phyloP scores from a whole-genome alignment of 2,888 invertebrate species.

The Hofmannophila pseudospretella region DNA sequence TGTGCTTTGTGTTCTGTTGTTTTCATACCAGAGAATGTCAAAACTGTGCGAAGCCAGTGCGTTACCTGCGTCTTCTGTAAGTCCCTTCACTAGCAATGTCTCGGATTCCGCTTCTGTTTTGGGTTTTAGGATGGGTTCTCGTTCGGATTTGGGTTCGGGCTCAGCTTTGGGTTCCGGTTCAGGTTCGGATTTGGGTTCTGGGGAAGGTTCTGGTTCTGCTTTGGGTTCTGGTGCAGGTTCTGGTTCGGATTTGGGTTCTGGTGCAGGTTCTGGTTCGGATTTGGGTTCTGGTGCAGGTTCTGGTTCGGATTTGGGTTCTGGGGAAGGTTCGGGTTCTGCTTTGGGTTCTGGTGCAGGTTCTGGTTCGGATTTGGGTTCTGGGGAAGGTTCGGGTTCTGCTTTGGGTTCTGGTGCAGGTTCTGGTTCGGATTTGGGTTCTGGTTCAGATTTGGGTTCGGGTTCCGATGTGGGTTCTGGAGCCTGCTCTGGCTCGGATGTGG shows the following conservation, averaged over 20 bases:
- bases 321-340: constrained; percentile 37
- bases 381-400: constrained; percentile 50
- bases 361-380: constrained; percentile 54
- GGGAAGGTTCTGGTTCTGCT: constrained; percentile 51
- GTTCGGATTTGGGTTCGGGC: constrained; percentile 31
- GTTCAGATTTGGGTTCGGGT: constrained; percentile 54
- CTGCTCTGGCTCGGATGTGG: constrained; percentile 44
- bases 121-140: constrained; percentile 40
- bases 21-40: not conserved
- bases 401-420: constrained; percentile 59
- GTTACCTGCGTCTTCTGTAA: constrained; percentile 71
- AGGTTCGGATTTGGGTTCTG: constrained; percentile 53
- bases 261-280: constrained; percentile 48
- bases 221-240: constrained; percentile 44
- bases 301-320: constrained; percentile 55
- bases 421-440: constrained; percentile 67
- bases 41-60: constrained; percentile 54
- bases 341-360: constrained; percentile 55
- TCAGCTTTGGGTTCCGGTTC: constrained; percentile 44
- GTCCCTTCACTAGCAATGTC: constrained; percentile 71
- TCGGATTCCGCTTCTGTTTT: constrained; percentile 60
- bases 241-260: constrained; percentile 40
- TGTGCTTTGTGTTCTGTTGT: not conserved
- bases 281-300: constrained; percentile 53
- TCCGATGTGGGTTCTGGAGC: constrained; percentile 46